Conservation (phyloP, 2,888 invertebrate species). For the Tanypteryx hageni region DNA sequence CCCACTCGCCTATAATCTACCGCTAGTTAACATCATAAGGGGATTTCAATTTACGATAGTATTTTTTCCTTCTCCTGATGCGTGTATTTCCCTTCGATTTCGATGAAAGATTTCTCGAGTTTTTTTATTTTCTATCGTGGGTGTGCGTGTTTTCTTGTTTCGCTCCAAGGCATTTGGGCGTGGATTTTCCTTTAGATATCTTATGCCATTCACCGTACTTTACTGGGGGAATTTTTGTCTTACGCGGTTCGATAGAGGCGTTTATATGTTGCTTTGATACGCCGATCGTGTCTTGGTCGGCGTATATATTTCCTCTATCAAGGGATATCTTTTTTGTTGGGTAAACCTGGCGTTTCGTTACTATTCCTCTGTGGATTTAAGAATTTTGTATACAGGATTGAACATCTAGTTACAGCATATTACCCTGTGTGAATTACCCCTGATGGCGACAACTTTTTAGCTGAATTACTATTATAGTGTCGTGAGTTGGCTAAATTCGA, state of each 20-base stretch:
- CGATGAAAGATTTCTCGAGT: background rate
- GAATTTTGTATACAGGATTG: no score
- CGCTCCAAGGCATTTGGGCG: background rate
- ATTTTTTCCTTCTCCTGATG: background rate
- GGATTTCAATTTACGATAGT: slow-evolving; percentile 19
- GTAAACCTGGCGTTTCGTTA: no score
- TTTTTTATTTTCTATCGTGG: background rate
- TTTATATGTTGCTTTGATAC: background rate
- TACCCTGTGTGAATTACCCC: no score
- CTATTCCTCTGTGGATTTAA: no score
- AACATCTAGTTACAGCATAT: no score
- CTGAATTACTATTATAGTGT: no score
- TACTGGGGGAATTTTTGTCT: background rate
- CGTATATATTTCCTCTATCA: background rate
- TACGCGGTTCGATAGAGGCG: background rate
- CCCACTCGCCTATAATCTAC: background rate
- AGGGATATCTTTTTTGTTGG: no score
- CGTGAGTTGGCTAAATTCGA: no score
- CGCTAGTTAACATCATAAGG: slow-evolving; percentile 28
- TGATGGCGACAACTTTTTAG: no score
- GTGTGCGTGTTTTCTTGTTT: background rate
- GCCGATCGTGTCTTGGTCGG: background rate
- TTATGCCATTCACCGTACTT: background rate
- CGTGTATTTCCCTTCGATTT: background rate
- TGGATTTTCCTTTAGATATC: background rate